Conservation (phyloP, 2,797 vertebrate genomes). For the Lagodon rhomboides region DNA sequence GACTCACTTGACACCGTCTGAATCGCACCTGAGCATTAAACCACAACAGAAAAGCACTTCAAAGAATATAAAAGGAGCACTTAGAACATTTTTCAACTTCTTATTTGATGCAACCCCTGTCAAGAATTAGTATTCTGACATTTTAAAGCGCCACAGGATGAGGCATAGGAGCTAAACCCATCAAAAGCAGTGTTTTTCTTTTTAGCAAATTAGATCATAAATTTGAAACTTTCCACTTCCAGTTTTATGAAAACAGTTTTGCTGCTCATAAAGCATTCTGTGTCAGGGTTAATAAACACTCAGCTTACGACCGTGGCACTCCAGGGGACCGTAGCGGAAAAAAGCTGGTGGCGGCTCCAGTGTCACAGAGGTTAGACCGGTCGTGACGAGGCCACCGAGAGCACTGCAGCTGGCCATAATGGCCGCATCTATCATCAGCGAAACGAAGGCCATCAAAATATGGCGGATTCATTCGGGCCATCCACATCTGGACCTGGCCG, state of each 20-base stretch:
- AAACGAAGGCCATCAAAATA: slow-evolving; percentile 78
- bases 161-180: slow-evolving; percentile 17
- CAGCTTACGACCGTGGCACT: slow-evolving; percentile 16
- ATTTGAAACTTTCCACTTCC: slow-evolving; percentile 15
- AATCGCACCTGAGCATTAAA: slow-evolving; percentile 52
- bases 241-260: slow-evolving; percentile 23
- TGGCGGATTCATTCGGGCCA: slow-evolving; percentile 62
- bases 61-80: slow-evolving; percentile 48
- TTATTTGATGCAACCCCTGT: slow-evolving; percentile 23
- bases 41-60: slow-evolving; percentile 54
- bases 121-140: slow-evolving; percentile 22
- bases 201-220: background rate
- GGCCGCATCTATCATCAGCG: slow-evolving; percentile 68
- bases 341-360: slow-evolving; percentile 43
- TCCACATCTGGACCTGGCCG: slow-evolving; percentile 70
- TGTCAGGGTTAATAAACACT: slow-evolving; percentile 38
- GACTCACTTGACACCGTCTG: slow-evolving; percentile 41
- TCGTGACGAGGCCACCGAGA: slow-evolving; percentile 68
- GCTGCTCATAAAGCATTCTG: slow-evolving; percentile 39
- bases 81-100: slow-evolving; percentile 33
- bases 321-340: slow-evolving; percentile 1
- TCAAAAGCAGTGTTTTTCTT: background rate
- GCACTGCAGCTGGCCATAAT: slow-evolving; percentile 63
- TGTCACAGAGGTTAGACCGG: slow-evolving; percentile 61
- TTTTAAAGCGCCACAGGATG: slow-evolving; percentile 16